These are phyloP conservation scores for Siniperca chuatsi DNA, from an alignment of 2,113 vertebrate genomes.

Conservation along the genomic window DNA sequence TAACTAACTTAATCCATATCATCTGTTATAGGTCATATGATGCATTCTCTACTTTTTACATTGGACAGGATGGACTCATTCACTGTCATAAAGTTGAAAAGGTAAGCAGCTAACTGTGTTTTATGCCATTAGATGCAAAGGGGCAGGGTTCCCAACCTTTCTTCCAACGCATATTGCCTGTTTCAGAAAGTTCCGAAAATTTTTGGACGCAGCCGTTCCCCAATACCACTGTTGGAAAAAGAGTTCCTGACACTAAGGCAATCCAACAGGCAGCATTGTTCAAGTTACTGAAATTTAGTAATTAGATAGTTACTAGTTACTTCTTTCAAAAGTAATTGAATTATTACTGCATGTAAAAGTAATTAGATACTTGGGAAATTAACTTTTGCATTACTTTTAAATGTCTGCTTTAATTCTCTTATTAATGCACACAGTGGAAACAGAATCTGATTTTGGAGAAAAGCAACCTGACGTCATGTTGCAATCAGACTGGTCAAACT, in stretches of 20 bases:
- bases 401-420: no score
- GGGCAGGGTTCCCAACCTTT: neutral
- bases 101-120: conserved; percentile 74
- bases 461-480: no score
- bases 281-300: no score
- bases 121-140: neutral
- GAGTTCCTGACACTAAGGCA: neutral
- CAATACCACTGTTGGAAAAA: neutral
- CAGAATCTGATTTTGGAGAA: no score
- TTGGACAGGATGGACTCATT: conserved; percentile 89
- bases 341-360: no score
- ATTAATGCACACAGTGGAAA: no score
- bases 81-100: conserved; percentile 91
- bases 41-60: conserved; percentile 92
- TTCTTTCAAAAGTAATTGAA: no score
- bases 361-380: no score
- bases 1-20: neutral
- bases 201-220: neutral
- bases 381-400: no score
- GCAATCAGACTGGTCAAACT: no score
- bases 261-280: neutral
- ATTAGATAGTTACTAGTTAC: no score
- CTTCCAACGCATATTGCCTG: neutral
- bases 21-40: conserved; percentile 86
- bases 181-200: neutral